Evolutionary conservation across 2,888 invertebrate genomes (phyloP), one percentile per base, ranked within the genome.

Genomic region (Shargacucullia verbasci): DNA sequence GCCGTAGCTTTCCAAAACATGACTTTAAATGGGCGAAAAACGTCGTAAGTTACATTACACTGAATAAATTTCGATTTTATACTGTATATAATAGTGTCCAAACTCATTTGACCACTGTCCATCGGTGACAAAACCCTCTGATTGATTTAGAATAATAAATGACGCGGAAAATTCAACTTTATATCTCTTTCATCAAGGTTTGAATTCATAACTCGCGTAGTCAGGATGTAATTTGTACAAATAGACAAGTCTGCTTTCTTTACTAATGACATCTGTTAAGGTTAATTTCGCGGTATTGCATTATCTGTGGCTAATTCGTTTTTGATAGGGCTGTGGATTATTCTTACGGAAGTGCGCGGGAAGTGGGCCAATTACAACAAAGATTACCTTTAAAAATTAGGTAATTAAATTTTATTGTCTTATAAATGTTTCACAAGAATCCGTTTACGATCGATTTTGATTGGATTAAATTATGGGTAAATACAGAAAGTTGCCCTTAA

Each of bases 1-100:
- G 90, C 92, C 82, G 78, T 86, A 88, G 87, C 92, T 93, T 92
- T 93, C 92, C 90, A 93, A 92, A 93, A 91, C 88, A 85, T 73
- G 68, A 57, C 76, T 69, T 59, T 65, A 71, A 75, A 75, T 72
- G 57, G 64, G 65, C 57, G 53, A 68, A 79, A 81, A 88, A 87
- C 81, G 74, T 63, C 81, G 59, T 83, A 86, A 79, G 69, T 69
- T 48, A 63, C 15, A 58, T 35, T 34, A 62, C 29, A 53, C 11
- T 6, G 31, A 49, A 64, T 47, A 40, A 75, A 66, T 52, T 63
- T 68, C 43, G 43, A 56, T 72, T 67, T 46, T 74, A 73, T 61
- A 11, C 0, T 4, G 15, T 40, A 4, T 0, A 25, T 0, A 12
- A 59, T 76, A 84, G 59, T 62, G 80, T 79, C 73, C 49, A 66